A percentile compares a stretch with the other conserved stretches of the same genome.
These are phyloP conservation scores for Cylindroiulus punctatus DNA, from an alignment of 2,888 invertebrate species.

Conservation along the genomic window DNA sequence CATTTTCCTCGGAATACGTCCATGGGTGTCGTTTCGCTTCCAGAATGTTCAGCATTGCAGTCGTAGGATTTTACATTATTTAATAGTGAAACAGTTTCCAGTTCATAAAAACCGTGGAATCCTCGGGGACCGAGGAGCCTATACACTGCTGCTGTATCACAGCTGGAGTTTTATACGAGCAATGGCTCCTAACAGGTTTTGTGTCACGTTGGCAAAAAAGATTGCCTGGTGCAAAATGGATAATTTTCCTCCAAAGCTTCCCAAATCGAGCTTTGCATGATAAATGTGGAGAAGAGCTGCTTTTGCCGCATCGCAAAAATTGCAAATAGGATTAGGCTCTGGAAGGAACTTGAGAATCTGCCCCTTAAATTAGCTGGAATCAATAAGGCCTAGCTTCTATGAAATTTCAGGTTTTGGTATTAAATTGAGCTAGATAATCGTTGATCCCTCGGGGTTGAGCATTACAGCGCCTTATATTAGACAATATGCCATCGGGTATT, in stretches of 20 bases:
- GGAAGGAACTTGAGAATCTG: not conserved
- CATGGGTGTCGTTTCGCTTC: conserved; percentile 2
- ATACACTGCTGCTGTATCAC: not conserved
- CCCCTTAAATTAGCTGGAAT: conserved; percentile 2
- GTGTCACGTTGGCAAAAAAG: not conserved
- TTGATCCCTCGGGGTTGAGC: not conserved
- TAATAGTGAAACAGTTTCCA: conserved; percentile 23
- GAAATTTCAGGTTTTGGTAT: conserved; percentile 22
- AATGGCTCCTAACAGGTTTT: not conserved
- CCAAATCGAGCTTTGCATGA: not conserved
- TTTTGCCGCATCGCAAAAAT: not conserved
- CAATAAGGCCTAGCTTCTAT: not conserved
- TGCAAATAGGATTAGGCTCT: not conserved
- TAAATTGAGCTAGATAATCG: not conserved
- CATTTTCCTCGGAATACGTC: not conserved
- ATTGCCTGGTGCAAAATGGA: not conserved
- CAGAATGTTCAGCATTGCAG: not conserved
- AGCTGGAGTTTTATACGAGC: not conserved
- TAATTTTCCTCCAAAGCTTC: not conserved
- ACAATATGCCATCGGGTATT: not conserved
- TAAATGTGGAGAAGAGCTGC: not conserved
- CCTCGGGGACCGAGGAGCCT: not conserved
- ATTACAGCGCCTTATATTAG: not conserved
- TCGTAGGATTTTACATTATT: conserved; percentile 20
- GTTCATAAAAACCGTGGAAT: conserved; percentile 28